Percentiles rank a stretch among this genome's conserved stretches.
Evolutionary conservation across 2,113 vertebrate genomes (phyloP).

Genomic region (Lampris megalopsis): DNA sequence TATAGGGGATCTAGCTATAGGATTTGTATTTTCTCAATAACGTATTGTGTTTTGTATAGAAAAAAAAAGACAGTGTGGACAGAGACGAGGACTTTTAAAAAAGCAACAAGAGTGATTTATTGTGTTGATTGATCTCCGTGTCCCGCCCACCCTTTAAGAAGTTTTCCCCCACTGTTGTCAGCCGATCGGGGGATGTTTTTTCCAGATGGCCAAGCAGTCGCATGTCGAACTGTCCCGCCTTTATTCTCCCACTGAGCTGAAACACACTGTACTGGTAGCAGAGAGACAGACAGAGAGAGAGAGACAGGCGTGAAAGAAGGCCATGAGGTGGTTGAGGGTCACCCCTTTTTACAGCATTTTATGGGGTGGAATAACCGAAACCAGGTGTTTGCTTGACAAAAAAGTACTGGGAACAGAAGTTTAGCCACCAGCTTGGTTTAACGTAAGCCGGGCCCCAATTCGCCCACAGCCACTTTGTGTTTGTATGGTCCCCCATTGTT

Average conservation of each 20-base stretch:
- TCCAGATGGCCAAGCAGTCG: constrained; percentile 76
- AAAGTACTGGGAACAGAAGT: constrained; percentile 67
- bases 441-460: constrained; percentile 46
- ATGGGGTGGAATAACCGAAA: constrained; percentile 75
- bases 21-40: constrained; percentile 43
- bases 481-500: constrained; percentile 38
- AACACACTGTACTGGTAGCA: constrained; percentile 56
- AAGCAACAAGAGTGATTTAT: constrained; percentile 62
- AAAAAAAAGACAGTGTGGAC: constrained; percentile 28
- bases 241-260: constrained; percentile 47
- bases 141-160: constrained; percentile 59
- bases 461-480: constrained; percentile 24
- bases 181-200: constrained; percentile 70
- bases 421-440: constrained; percentile 47
- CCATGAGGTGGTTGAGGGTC: constrained; percentile 49
- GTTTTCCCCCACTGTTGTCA: constrained; percentile 54
- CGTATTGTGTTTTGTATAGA: constrained; percentile 53
- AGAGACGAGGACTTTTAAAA: constrained; percentile 26
- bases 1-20: constrained; percentile 59
- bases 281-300: constrained; percentile 41
- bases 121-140: constrained; percentile 61
- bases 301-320: constrained; percentile 18
- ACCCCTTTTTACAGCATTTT: constrained; percentile 67
- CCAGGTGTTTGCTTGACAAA: constrained; percentile 73
- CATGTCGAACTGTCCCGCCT: constrained; percentile 56